Base-by-base conservation (phyloP, 2,888 invertebrate genomes). In the Oligia strigilis region DNA sequence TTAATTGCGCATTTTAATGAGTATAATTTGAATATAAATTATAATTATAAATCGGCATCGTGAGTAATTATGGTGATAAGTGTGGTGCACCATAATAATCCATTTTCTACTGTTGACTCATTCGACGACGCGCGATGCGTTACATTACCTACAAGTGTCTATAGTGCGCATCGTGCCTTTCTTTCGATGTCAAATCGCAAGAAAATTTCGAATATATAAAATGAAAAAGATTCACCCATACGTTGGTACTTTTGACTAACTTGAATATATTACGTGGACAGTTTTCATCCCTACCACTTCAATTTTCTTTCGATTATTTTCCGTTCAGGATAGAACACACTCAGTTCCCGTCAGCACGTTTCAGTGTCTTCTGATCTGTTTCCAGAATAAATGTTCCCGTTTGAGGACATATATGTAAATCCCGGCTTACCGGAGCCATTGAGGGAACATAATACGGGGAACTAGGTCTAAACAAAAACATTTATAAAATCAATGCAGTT, bases 61-160 rank as follows among this genome's bases (percentile, higher is more conserved):
- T 71, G 69, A 29, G 55, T 75, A 77, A 81, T 80, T 71, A 79
- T 73, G 67, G 72, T 29, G 29, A 29, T 29, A 29, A 29, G 29
- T 29, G 29, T 29, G 29, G 29, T 52, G 71, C 65, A 87, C 77
- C 84, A 81, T 78, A 79, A 79, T 74, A 72, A 77, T 81, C 23
- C 75, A 84, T 77, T 86, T 85, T 86, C 73, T 77, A 43, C 19
- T 58, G 79, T 80, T 86, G 79, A 86, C n/a, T 85, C 85, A 85
- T 17, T 19, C 60, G 46, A 14, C 8, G 43, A 17, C 70, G 79
- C 55, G 79, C 76, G 77, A n/a, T 70, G 77, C 74, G 60, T 82
- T 46, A 8, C n/a, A n/a, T n/a, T n/a, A n/a, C n/a, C n/a, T n/a
- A n/a, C 43, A 85, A 82, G 52, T 67, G 55, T 36, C 43, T 46